Conservation (phyloP, 1,140 invertebrate species). For the Trichonephila inaurata region DNA sequence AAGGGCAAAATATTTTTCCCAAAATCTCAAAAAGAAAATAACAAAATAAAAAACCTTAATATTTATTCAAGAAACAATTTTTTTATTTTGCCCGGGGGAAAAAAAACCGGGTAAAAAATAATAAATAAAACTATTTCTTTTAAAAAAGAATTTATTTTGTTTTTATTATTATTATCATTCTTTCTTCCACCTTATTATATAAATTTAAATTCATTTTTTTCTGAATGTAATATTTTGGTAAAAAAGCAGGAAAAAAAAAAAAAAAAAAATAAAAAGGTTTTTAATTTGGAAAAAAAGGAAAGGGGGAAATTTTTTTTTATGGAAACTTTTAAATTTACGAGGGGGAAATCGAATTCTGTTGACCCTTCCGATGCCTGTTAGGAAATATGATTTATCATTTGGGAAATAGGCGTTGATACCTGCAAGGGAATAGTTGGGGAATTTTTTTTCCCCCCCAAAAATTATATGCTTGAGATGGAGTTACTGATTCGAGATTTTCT, state of each 20-base stretch:
- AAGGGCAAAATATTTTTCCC: background rate
- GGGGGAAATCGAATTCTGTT: constrained; percentile 69
- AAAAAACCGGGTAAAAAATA: background rate
- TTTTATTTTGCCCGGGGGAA: background rate
- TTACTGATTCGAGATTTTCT: background rate
- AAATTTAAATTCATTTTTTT: constrained; percentile 60
- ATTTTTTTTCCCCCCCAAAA: background rate
- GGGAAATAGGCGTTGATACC: constrained; percentile 28
- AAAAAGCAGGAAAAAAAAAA: constrained; percentile 6
- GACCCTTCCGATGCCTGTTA: constrained; percentile 43
- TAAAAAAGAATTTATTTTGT: background rate
- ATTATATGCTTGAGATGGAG: background rate
- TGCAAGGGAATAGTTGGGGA: background rate
- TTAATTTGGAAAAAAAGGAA: background rate
- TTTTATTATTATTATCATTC: background rate
- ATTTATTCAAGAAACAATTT: constrained; percentile 60
- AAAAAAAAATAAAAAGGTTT: background rate
- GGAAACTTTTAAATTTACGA: constrained; percentile 55
- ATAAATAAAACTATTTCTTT: constrained; percentile 22
- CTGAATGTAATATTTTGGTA: constrained; percentile 46
- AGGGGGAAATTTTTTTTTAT: constrained; percentile 34
- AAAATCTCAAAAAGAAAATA: background rate
- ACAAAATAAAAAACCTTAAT: constrained; percentile 49
- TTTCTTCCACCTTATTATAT: constrained; percentile 34
- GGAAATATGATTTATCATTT: constrained; percentile 68